Evolutionary conservation across 2,797 vertebrate genomes (phyloP), one percentile per base, ranked within the genome.

Genomic region (Merluccius polli): DNA sequence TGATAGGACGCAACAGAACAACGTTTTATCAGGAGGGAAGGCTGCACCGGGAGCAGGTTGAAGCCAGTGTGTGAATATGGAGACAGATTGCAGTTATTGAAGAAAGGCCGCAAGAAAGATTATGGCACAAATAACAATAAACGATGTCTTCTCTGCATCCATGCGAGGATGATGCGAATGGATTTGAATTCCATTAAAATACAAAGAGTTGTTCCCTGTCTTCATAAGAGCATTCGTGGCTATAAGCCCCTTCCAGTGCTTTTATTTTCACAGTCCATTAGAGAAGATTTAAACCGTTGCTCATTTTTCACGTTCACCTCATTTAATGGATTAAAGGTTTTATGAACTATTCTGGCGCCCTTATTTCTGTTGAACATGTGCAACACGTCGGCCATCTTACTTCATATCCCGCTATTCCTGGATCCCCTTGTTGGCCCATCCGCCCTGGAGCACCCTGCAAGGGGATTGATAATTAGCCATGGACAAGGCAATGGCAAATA

Each of bases 361-460:
- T 21, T 48, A 18, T 48, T 18, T 12, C 15, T 48, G 16, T 18
- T 48, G 44, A 48, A 48, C 7, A 18, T 48, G 44, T 48, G 16
- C 44, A 48, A 18, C 16, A 3, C 21, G 44, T 48, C 12, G 16
- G 21, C 44, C 44, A n/a, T 59, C 86, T 90, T 90, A 99, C 98
- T 88, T 95, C 87, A 67, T 98, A 98, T 72, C 98, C 98, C 72
- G 93, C 84, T 78, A 96, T 82, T 73, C 98, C 98, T 6, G 92
- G 94, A 29, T 95, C 94, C 72, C 98, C 97, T 82, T 95, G 94
- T 82, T 92, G 86, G 75, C 97, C 98, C 95, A 96, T 98, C 81
- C 91, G 93, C 41, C 98, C 98, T 0, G 95, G 95, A 85, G 92
- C 90, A 75, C 98, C 98, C 98, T 99, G 35, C 1, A 82, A 83